These are phyloP conservation scores for Eupsittula cactorum DNA, from an alignment of 2,113 vertebrate genomes.

Conservation along the genomic window DNA sequence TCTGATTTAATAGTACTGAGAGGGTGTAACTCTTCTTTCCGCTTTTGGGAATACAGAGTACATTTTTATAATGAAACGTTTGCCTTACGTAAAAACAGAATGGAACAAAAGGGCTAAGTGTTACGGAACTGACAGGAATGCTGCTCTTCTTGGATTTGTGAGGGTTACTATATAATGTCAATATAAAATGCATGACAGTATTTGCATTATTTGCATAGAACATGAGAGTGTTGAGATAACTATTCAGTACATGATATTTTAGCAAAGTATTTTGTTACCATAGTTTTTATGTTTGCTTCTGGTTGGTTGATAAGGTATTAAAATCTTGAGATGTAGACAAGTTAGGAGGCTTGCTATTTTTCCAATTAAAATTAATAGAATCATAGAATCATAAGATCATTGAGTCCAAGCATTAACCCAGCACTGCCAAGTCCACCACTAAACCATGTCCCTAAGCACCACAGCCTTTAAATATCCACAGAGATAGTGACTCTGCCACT, in stretches of 20 bases:
- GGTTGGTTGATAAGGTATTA: accelerated
- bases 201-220: background rate
- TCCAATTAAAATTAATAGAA: background rate
- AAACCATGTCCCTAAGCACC: background rate
- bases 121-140: background rate
- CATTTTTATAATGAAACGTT: background rate
- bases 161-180: background rate
- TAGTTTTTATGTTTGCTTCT: background rate
- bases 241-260: background rate
- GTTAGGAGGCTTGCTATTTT: background rate
- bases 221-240: background rate
- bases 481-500: background rate
- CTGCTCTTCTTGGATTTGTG: background rate
- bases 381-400: background rate
- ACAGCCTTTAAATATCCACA: background rate
- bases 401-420: accelerated
- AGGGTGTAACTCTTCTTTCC: background rate
- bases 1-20: background rate
- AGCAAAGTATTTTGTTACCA: conserved; percentile 53
- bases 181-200: background rate
- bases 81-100: background rate
- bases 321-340: background rate
- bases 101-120: background rate
- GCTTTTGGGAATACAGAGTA: background rate
- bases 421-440: background rate